Evolutionary conservation across 2,113 vertebrate genomes (phyloP).

Genomic region (Butastur rufipennis): DNA sequence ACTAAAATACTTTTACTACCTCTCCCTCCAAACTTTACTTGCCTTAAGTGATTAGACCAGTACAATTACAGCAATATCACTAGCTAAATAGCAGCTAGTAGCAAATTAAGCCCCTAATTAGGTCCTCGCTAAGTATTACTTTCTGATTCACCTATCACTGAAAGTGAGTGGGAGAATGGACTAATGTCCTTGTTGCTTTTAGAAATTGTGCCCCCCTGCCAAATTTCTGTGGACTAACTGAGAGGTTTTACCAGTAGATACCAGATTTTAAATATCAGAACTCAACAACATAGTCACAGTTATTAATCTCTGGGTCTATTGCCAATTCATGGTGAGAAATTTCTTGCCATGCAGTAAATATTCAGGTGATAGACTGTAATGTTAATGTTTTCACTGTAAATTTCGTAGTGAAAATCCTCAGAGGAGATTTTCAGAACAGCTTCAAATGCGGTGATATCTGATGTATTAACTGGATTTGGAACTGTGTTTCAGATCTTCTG

Average conservation of each 20-base stretch:
- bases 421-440: not conserved
- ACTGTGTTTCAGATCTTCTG: slow-evolving; percentile 75
- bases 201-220: not conserved
- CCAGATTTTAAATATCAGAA: not conserved
- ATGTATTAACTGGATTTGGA: not conserved
- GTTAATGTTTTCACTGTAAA: not conserved
- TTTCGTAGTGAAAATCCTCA: not conserved
- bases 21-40: not conserved
- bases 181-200: not conserved
- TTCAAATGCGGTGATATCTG: not conserved
- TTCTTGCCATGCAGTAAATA: rapidly evolving
- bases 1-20: not conserved
- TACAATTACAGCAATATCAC: not conserved
- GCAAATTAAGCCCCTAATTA: not conserved
- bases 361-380: too few species aligned
- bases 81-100: not conserved
- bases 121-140: not conserved
- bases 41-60: not conserved
- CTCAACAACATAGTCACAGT: not conserved
- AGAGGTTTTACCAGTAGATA: not conserved
- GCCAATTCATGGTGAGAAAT: not conserved
- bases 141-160: not conserved
- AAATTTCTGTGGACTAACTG: not conserved
- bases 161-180: not conserved
- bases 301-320: not conserved